phyloP scores from a whole-genome alignment of 2,888 invertebrate genomes.

The Cotesia congregata region DNA sequence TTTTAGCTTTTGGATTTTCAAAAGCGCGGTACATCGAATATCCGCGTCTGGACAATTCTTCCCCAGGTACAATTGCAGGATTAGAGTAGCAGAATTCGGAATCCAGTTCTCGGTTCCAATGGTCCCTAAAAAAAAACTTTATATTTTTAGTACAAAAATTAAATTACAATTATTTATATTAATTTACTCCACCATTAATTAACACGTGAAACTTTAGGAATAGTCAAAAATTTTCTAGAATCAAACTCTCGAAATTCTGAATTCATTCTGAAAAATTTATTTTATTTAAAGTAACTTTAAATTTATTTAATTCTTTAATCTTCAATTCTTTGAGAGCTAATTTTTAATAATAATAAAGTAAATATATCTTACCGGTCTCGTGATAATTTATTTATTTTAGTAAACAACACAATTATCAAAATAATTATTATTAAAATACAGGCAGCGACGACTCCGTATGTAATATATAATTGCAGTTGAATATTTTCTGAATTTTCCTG shows the following conservation, averaged over 20 bases:
- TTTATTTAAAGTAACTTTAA: neutral
- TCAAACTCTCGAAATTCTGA: neutral
- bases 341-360: neutral
- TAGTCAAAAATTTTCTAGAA: neutral
- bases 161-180: neutral
- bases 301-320: neutral
- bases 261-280: neutral
- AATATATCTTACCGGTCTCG: constrained; percentile 56
- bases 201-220: neutral
- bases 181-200: constrained; percentile 2
- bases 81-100: constrained; percentile 71
- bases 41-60: neutral
- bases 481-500: constrained; percentile 58
- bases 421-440: constrained; percentile 57
- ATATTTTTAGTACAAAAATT: neutral
- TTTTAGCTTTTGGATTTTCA: neutral
- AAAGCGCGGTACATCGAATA: neutral
- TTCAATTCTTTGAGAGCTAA: neutral
- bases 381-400: constrained; percentile 57
- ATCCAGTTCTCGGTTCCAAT: constrained; percentile 59
- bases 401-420: constrained; percentile 57
- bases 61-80: constrained; percentile 58
- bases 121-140: too few relatives aligned
- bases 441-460: constrained; percentile 55
- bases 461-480: constrained; percentile 59